A percentile compares a stretch with the other conserved stretches of the same genome.
Conservation (phyloP, 2,113 vertebrate genomes). For the Tychaedon coryphoeus region DNA sequence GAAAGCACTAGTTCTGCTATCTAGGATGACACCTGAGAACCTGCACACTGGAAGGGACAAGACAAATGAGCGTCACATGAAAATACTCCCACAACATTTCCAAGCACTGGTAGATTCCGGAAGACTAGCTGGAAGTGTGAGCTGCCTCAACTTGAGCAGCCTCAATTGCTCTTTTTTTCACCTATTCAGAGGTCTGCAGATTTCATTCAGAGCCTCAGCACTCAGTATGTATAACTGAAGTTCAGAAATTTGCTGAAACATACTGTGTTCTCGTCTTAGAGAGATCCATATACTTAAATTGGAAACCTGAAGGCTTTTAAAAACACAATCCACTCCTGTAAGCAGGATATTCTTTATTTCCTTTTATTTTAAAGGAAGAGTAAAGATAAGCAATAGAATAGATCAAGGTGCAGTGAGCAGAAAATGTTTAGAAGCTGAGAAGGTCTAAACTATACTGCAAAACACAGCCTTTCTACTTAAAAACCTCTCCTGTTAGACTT, state of each 20-base stretch:
- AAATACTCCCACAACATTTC: background rate
- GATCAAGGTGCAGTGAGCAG: constrained; percentile 45
- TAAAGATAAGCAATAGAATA: constrained; percentile 57
- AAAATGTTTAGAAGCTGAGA: constrained; percentile 35
- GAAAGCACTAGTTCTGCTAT: background rate
- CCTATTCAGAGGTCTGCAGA: background rate
- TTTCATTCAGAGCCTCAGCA: background rate
- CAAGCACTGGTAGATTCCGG: background rate
- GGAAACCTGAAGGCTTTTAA: background rate
- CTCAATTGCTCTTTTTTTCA: background rate
- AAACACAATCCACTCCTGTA: background rate
- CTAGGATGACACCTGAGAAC: background rate
- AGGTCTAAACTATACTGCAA: background rate
- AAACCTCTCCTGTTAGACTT: constrained; percentile 64
- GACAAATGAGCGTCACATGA: background rate
- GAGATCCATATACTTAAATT: background rate
- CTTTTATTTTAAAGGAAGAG: constrained; percentile 6
- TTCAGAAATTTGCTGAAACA: background rate
- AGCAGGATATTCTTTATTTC: background rate
- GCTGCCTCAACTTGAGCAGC: background rate
- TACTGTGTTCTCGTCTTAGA: background rate
- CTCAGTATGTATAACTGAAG: background rate
- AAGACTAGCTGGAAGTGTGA: background rate
- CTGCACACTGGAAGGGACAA: background rate
- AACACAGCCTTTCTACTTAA: constrained; percentile 52